Base-by-base conservation (phyloP, 1,140 invertebrate genomes). In the Potamilus streckersoni region DNA sequence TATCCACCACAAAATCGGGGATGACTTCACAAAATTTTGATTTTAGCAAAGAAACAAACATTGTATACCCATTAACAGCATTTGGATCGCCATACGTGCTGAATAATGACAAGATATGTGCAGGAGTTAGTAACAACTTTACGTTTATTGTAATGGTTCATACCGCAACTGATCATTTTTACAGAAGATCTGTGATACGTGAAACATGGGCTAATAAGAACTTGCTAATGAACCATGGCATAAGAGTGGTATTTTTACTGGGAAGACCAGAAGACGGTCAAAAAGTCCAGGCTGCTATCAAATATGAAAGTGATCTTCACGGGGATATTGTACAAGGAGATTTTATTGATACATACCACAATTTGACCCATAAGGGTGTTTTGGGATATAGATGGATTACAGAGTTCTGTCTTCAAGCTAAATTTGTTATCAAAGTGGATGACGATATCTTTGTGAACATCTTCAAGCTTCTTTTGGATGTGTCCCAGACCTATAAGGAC, bases 351-450 rank as follows among this genome's bases (percentile, higher is more conserved):
- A 91, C 92, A 20, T 96, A 96, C 85, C 92, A 93, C 76, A 96
- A 96, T 88, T 92, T 96, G 89, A 96, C 95, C 2, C 95, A 95
- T 83, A 97, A 97, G 88, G 94, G 95, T 96, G 95, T 31, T 31
- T 31, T 31, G 27, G 27, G 27, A 31, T 31, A 31, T 31, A 31
- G 27, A 31, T 31, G 27, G 93, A 92, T 93, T 63, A 91, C 92
- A 14, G 92, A 94, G 85, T 92, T 93, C 87, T 93, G 89, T 85
- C 79, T 79, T 74, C 90, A 92, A 79, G 94, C 93, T 5, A 78
- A 72, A 71, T 90, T 84, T 76, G 76, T 92, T 31, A 81, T 92
- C 72, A 92, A 92, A 83, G 87, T 89, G 5, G 92, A 92, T 76
- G 92, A 92, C 68, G 92, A 92, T 76, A 91, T 91, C 68, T 91